Conservation (phyloP, 1,140 invertebrate genomes). For the Meteorus sp. region DNA sequence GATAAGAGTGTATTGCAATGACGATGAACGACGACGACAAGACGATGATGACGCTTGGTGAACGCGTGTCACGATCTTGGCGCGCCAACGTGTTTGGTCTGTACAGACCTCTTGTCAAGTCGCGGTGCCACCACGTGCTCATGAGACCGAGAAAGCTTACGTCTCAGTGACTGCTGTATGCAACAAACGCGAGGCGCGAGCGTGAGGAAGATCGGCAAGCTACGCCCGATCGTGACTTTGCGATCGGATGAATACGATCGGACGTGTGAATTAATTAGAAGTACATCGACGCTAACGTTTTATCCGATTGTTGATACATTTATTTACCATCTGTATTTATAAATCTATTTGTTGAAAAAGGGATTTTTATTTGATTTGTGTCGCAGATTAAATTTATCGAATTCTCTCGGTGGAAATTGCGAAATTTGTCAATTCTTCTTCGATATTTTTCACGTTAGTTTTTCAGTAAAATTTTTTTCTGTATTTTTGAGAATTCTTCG, state of each 20-base stretch:
- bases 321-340: not conserved
- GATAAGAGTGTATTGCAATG: not conserved
- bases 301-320: not conserved
- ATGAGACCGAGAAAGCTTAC: slow-evolving; percentile 16
- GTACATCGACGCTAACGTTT: slow-evolving; percentile 4
- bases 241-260: not conserved
- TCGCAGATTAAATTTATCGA: too few relatives aligned
- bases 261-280: slow-evolving; percentile 17
- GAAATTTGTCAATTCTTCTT: too few relatives aligned
- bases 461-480: too few relatives aligned
- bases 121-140: slow-evolving; percentile 10
- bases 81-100: slow-evolving; percentile 1
- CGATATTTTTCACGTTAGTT: too few relatives aligned
- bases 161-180: not conserved
- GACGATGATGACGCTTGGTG: not conserved
- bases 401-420: too few relatives aligned
- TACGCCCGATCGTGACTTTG: not conserved
- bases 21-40: not conserved
- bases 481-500: too few relatives aligned
- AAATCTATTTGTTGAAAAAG: not conserved
- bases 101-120: slow-evolving; percentile 9
- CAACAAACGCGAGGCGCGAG: too few relatives aligned
- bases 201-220: not conserved
- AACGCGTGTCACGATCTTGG: not conserved
- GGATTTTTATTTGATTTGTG: too few relatives aligned